A percentile compares a stretch with the other conserved stretches of the same genome.
phyloP scores from a whole-genome alignment of 1,140 invertebrate genomes.

The Conopomorpha cramerella region DNA sequence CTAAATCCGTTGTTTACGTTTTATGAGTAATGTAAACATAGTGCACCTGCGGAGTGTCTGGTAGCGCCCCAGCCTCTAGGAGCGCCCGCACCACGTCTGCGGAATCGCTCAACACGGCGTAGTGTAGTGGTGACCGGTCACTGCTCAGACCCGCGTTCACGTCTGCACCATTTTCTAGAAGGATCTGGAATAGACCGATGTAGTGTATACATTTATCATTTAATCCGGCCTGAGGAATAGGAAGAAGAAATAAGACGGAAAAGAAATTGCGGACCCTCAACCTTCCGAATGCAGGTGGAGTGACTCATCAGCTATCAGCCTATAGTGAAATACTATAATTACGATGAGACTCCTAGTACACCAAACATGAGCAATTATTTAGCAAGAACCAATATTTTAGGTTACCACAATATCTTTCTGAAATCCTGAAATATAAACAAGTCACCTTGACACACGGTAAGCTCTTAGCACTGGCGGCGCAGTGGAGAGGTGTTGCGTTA shows the following conservation, averaged over 20 bases:
- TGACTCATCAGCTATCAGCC: too few species aligned
- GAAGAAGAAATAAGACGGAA: too few species aligned
- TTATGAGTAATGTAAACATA: conserved; percentile 5
- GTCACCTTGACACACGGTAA: conserved; percentile 54
- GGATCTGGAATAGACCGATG: too few species aligned
- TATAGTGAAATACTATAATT: too few species aligned
- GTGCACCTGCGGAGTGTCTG: conserved; percentile 75
- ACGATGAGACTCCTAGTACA: too few species aligned
- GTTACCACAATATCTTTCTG: too few species aligned
- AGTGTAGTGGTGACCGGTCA: conserved; percentile 72
- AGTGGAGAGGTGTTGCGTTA: conserved; percentile 76
- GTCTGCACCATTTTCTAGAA: conserved; percentile 70
- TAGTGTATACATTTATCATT: too few species aligned
- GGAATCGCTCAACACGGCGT: conserved; percentile 73
- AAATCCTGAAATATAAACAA: conserved; percentile 7
- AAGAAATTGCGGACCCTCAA: too few species aligned
- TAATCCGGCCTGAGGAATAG: too few species aligned
- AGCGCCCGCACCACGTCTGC: conserved; percentile 70
- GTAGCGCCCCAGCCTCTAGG: conserved; percentile 71
- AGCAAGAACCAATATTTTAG: too few species aligned
- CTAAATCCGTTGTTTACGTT: conserved; percentile 8
- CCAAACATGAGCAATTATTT: too few species aligned
- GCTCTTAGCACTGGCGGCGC: conserved; percentile 71
- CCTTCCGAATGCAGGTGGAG: too few species aligned
- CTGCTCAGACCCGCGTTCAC: conserved; percentile 74